A percentile compares a stretch with the other conserved stretches of the same genome.
phyloP scores from a whole-genome alignment of 2,113 vertebrate species.

The Anguilla rostrata region DNA sequence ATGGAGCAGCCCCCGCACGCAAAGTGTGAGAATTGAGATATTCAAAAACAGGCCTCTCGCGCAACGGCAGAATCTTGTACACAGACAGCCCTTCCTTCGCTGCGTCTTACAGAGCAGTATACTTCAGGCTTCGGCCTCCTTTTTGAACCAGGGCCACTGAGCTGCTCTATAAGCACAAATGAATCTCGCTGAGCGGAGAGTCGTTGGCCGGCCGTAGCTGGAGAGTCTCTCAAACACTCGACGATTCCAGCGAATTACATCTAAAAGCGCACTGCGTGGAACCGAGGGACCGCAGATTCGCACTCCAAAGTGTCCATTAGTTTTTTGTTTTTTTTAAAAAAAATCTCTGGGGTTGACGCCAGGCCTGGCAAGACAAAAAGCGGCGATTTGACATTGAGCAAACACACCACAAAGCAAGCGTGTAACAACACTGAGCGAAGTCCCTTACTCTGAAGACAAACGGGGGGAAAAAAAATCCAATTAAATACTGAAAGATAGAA shows the following conservation, averaged over 20 bases:
- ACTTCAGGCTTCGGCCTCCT: not conserved
- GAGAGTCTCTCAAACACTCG: not conserved
- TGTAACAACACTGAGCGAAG: not conserved
- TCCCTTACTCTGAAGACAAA: not conserved
- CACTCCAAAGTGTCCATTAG: not conserved
- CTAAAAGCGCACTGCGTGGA: not conserved
- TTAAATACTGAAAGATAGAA: conserved; percentile 22
- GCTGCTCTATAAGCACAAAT: not conserved
- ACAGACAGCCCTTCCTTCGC: not conserved
- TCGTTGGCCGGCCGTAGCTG: not conserved
- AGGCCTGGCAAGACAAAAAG: not conserved
- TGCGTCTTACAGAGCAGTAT: not conserved
- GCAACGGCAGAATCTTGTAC: not conserved
- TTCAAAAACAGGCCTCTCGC: not conserved
- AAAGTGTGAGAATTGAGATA: not conserved
- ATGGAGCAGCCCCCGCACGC: not conserved
- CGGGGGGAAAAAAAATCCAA: not conserved
- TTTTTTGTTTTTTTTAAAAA: not conserved
- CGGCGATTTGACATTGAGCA: conserved; percentile 7
- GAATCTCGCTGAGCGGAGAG: not conserved
- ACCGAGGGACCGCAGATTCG: not conserved
- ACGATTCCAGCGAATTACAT: not conserved
- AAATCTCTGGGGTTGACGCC: not conserved
- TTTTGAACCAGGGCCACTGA: not conserved
- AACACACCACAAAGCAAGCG: not conserved